These are phyloP conservation scores for Hylomyscus alleni DNA, from an alignment of 2,797 vertebrate genomes.

Conservation along the genomic window DNA sequence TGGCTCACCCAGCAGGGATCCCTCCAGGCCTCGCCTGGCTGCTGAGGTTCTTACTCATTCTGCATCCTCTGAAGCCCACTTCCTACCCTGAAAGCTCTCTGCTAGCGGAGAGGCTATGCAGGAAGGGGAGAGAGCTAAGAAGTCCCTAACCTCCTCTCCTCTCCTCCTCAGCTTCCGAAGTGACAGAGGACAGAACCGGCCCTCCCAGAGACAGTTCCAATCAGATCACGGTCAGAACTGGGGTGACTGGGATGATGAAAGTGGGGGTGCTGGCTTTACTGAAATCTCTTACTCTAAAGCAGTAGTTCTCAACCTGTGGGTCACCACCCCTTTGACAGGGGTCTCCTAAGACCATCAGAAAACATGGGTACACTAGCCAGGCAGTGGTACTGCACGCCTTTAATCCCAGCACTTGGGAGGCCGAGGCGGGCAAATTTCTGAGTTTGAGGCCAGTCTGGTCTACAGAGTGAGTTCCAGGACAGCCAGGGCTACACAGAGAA, in stretches of 20 bases:
- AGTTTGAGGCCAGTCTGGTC: no score
- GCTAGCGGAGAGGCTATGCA: background rate
- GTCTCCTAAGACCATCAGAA: background rate
- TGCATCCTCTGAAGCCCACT: background rate
- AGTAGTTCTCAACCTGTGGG: background rate
- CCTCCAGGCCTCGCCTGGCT: background rate
- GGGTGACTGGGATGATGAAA: conserved; percentile 56
- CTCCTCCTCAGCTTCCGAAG: conserved; percentile 80
- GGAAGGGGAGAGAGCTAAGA: background rate
- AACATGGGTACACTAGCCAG: background rate
- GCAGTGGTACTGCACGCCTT: no score
- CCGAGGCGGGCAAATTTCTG: no score
- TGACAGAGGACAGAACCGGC: conserved; percentile 77
- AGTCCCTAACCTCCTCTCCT: conserved; percentile 59
- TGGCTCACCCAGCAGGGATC: background rate
- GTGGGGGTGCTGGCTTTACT: conserved; percentile 18
- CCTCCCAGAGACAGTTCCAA: conserved; percentile 71
- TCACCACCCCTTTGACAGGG: background rate
- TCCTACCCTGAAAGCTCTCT: background rate
- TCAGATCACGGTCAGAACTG: conserved; percentile 84
- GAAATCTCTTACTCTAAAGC: conserved; percentile 4
- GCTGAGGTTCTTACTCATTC: background rate
- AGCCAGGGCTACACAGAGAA: no score
- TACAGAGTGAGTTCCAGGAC: no score
- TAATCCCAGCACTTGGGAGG: no score